These are phyloP conservation scores for Isurus oxyrinchus DNA, from an alignment of 2,113 vertebrate species.

Conservation along the genomic window DNA sequence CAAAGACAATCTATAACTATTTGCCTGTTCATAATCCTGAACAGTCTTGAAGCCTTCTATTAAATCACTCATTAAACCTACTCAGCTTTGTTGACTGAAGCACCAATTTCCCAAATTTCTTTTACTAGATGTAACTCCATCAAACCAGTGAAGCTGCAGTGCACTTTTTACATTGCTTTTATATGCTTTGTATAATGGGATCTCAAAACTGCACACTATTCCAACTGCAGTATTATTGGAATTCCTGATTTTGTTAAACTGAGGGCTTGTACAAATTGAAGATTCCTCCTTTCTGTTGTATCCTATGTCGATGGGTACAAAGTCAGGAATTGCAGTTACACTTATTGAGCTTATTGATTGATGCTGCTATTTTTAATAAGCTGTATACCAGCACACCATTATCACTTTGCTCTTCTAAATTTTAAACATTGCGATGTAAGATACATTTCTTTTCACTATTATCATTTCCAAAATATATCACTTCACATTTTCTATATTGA, in stretches of 20 bases:
- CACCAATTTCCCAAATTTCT: not conserved
- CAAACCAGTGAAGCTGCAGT: not conserved
- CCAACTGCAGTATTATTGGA: not conserved
- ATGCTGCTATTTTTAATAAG: not conserved
- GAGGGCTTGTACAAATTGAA: not conserved
- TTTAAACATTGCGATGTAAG: not conserved
- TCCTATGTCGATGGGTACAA: not conserved
- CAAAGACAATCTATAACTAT: not conserved
- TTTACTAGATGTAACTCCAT: not conserved
- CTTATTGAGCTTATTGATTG: not conserved
- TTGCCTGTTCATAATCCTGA: not conserved
- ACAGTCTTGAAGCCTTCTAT: not conserved
- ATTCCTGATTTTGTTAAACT: not conserved
- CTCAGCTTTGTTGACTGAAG: not conserved
- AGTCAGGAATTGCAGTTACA: not conserved
- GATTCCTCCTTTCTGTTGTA: not conserved
- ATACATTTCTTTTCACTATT: not conserved
- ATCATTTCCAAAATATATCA: not conserved
- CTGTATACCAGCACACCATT: not conserved
- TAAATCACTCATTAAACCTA: not conserved
- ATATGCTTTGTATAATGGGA: not conserved
- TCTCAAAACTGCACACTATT: not conserved
- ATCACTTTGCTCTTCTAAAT: not conserved
- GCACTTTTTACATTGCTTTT: not conserved
- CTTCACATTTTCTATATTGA: not conserved